Conservation (phyloP, 2,797 vertebrate genomes). For the Perodicticus potto region DNA sequence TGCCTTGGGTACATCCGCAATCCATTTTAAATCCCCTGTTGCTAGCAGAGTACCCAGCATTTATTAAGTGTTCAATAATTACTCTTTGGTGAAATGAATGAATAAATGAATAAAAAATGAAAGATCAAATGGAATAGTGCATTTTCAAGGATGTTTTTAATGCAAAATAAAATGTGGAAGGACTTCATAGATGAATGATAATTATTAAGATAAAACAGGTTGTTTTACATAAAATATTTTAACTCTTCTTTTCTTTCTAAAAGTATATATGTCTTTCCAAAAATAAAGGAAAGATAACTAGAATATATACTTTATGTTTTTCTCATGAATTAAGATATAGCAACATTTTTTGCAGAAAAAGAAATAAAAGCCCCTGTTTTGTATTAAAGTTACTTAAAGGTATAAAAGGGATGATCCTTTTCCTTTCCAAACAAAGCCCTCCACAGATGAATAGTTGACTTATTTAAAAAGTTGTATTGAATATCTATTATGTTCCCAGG, state of each 20-base stretch:
- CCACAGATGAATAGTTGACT: neutral
- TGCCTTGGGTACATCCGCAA: neutral
- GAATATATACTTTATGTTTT: neutral
- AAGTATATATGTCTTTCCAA: neutral
- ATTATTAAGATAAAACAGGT: slow-evolving; percentile 43
- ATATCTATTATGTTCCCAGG: neutral
- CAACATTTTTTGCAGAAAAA: slow-evolving; percentile 15
- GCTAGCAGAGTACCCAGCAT: neutral
- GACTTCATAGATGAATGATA: neutral
- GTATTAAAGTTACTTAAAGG: neutral
- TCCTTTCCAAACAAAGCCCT: neutral
- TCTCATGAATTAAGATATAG: neutral
- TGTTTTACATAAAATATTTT: neutral
- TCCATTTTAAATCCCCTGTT: neutral
- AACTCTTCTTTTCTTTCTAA: neutral
- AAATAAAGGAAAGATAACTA: neutral
- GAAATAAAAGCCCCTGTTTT: neutral
- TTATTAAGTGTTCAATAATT: neutral
- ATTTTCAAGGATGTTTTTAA: neutral
- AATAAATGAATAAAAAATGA: slow-evolving; percentile 2
- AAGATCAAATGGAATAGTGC: neutral
- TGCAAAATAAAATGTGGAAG: neutral
- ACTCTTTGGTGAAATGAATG: neutral
- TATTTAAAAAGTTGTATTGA: neutral
- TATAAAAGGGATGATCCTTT: neutral